These are phyloP conservation scores for Drosophila suzukii DNA, from an alignment of 1,140 invertebrate species.

Conservation along the genomic window DNA sequence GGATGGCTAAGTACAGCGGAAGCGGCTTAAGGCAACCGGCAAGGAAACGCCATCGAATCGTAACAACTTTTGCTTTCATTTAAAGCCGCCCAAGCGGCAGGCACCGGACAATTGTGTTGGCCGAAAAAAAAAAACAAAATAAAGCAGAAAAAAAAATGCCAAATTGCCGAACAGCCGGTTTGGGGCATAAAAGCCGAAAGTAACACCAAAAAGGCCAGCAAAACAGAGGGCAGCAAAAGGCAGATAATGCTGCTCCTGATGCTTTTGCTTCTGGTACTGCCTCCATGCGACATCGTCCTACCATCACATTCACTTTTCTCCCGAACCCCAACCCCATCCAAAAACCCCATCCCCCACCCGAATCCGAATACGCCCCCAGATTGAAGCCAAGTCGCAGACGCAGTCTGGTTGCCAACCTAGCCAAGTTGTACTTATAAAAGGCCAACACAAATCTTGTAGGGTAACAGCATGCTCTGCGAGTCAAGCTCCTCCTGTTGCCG, in stretches of 20 bases:
- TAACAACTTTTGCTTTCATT: conserved; percentile 78
- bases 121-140: conserved; percentile 28
- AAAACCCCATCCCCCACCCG: too few species aligned
- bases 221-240: conserved; percentile 49
- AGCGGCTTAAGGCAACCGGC: conserved; percentile 52
- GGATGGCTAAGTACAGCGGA: conserved; percentile 54
- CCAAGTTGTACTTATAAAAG: conserved; percentile 65
- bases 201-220: conserved; percentile 50
- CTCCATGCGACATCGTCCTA: conserved; percentile 34
- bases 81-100: conserved; percentile 63
- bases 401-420: conserved; percentile 36
- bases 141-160: conserved; percentile 26
- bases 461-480: conserved; percentile 64
- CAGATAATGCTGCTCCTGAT: conserved; percentile 45
- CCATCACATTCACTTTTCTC: conserved; percentile 18
- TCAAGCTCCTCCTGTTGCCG: conserved; percentile 31
- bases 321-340: too few species aligned
- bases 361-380: not conserved
- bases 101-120: conserved; percentile 49
- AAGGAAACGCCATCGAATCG: conserved; percentile 69
- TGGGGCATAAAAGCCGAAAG: conserved; percentile 54
- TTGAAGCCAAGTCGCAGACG: conserved; percentile 7
- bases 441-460: conserved; percentile 76
- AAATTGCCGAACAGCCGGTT: conserved; percentile 60
- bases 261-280: conserved; percentile 13